Conservation (phyloP, 2,113 vertebrate genomes). For the Podocnemis expansa region DNA sequence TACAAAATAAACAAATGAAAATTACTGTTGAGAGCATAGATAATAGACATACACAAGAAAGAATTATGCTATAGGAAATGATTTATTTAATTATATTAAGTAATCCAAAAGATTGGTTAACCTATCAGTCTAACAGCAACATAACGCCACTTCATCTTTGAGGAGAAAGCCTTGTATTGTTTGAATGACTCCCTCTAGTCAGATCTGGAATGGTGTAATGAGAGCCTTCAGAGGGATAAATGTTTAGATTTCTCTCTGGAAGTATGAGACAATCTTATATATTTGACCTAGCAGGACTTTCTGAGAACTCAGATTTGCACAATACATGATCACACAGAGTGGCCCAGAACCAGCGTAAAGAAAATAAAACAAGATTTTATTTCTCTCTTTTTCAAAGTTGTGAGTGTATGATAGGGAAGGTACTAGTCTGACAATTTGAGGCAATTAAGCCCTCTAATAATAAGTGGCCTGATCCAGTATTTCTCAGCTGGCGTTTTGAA, state of each 20-base stretch:
- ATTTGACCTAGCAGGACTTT: not conserved
- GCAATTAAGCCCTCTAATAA: not conserved
- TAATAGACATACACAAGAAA: not conserved
- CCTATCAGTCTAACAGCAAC: not conserved
- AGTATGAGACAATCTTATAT: not conserved
- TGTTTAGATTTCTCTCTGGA: not conserved
- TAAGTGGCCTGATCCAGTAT: not conserved
- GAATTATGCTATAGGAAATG: not conserved
- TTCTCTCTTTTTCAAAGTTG: not conserved
- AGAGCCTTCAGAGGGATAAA: not conserved
- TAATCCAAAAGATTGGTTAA: not conserved
- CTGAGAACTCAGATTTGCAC: not conserved
- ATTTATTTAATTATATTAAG: conserved; percentile 10
- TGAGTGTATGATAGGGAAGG: not conserved
- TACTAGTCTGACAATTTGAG: not conserved
- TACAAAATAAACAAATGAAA: not conserved
- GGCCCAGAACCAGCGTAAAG: not conserved
- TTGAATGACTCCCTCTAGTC: not conserved
- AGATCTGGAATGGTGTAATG: not conserved
- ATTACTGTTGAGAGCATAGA: not conserved
- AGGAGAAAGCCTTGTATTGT: not conserved
- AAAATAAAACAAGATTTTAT: rapidly evolving
- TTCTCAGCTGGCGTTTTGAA: too few species aligned
- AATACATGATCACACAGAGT: not conserved
- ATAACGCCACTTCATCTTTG: not conserved